phyloP scores from a whole-genome alignment of 2,113 vertebrate genomes.

The Madoqua kirkii region DNA sequence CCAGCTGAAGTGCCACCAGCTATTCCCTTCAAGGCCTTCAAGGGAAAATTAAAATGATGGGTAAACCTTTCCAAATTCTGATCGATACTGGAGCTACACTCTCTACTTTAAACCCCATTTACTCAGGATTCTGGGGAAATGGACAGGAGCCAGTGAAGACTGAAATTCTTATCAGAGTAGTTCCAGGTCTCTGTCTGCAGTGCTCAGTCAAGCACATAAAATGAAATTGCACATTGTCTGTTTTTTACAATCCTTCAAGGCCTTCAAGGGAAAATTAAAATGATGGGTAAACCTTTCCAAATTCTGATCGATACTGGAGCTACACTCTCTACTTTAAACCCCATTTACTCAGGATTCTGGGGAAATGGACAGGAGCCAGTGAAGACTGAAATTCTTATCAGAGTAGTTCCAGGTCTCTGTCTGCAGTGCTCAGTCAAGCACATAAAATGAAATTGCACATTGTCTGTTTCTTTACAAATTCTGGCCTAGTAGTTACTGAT shows the following conservation, averaged over 20 bases:
- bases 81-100: background rate
- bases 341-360: too few relatives aligned
- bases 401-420: too few relatives aligned
- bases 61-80: background rate
- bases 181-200: background rate
- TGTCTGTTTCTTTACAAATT: background rate
- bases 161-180: background rate
- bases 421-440: too few relatives aligned
- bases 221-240: background rate
- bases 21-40: background rate
- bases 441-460: too few relatives aligned
- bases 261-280: too few relatives aligned
- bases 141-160: background rate
- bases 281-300: too few relatives aligned
- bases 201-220: background rate
- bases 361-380: too few relatives aligned
- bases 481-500: background rate
- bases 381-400: too few relatives aligned
- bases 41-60: background rate
- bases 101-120: background rate
- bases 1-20: too few relatives aligned
- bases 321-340: too few relatives aligned
- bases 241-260: too few relatives aligned
- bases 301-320: too few relatives aligned
- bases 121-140: background rate